Evolutionary conservation across 2,797 vertebrate species (phyloP).

Genomic region (Choloepus didactylus): DNA sequence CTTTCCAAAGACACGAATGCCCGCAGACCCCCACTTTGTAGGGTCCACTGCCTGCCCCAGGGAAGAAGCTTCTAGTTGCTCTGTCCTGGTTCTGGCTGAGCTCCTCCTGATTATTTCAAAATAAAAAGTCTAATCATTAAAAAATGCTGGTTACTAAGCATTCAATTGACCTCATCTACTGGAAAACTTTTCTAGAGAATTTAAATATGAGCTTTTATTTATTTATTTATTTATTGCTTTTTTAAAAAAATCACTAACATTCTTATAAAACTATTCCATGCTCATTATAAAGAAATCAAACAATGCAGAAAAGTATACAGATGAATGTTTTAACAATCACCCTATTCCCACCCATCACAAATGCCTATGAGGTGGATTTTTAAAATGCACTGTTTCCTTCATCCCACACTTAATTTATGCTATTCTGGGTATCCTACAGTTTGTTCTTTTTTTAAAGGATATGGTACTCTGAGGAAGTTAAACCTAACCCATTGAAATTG

Average conservation of each 20-base stretch:
- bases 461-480: too few relatives aligned
- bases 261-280: not conserved
- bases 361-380: too few relatives aligned
- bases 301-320: not conserved
- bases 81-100: not conserved
- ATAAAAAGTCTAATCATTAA: not conserved
- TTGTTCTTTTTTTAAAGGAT: too few relatives aligned
- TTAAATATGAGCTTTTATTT: not conserved
- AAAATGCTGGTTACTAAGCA: not conserved
- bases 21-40: rapidly evolving
- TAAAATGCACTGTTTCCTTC: rapidly evolving
- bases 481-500: too few relatives aligned
- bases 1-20: not conserved
- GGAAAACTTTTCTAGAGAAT: not conserved
- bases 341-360: too few relatives aligned
- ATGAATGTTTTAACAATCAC: not conserved
- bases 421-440: too few relatives aligned
- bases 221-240: not conserved
- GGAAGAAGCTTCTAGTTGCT: rapidly evolving
- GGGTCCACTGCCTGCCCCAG: not conserved
- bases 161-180: not conserved
- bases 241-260: not conserved
- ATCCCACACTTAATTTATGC: not conserved
- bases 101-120: not conserved
- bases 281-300: not conserved